Conservation (phyloP, 2,888 invertebrate species). For the Shargacucullia verbasci region DNA sequence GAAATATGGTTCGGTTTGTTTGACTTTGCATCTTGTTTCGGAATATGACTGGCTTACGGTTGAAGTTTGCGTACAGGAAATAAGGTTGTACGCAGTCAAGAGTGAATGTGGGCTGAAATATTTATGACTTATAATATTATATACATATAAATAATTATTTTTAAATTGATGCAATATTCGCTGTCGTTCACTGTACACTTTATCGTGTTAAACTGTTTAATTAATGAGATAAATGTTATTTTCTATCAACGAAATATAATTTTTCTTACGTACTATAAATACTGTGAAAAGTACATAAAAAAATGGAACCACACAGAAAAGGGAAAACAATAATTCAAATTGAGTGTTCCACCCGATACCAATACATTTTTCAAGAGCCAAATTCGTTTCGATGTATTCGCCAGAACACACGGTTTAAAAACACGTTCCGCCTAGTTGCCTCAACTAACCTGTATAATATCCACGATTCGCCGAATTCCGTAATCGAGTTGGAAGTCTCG, state of each 20-base stretch:
- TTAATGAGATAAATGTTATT: no score
- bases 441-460: slow-evolving; percentile 52
- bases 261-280: no score
- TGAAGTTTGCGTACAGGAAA: no score
- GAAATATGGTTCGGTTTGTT: slow-evolving; percentile 10
- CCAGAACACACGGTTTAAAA: slow-evolving; percentile 47
- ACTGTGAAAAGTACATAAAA: background rate
- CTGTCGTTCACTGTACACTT: no score
- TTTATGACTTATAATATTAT: no score
- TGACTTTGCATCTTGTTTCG: slow-evolving; percentile 9
- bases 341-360: background rate
- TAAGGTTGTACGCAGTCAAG: no score
- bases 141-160: no score
- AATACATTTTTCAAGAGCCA: slow-evolving; percentile 24
- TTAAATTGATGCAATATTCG: no score
- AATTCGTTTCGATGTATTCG: slow-evolving; percentile 21
- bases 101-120: no score
- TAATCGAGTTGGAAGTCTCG: slow-evolving; percentile 67
- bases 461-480: slow-evolving; percentile 55
- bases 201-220: no score
- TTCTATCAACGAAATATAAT: no score
- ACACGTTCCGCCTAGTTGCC: slow-evolving; percentile 47
- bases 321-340: slow-evolving; percentile 5
- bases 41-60: background rate
- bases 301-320: background rate